These are phyloP conservation scores for Protonibea diacanthus DNA, from an alignment of 2,797 vertebrate genomes.

Conservation along the genomic window DNA sequence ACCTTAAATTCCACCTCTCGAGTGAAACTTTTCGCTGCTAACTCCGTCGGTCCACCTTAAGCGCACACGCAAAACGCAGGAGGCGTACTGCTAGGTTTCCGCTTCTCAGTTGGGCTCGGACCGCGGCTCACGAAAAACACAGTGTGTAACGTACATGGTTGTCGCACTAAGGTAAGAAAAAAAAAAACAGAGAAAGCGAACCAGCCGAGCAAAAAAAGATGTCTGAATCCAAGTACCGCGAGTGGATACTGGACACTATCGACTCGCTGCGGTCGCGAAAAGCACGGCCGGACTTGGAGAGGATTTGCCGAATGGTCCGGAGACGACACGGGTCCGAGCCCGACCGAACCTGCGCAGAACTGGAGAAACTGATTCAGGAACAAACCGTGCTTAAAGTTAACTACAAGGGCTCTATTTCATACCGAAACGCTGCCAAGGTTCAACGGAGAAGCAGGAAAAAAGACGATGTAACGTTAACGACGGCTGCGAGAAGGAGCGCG, in stretches of 20 bases:
- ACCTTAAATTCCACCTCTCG: slow-evolving; percentile 81
- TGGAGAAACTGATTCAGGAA: slow-evolving; percentile 92
- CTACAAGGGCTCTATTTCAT: slow-evolving; percentile 95
- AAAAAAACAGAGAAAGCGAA: slow-evolving; percentile 29
- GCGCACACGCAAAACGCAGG: slow-evolving; percentile 88
- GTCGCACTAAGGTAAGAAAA: slow-evolving; percentile 67
- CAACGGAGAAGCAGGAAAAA: slow-evolving; percentile 89
- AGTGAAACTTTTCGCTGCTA: slow-evolving; percentile 79
- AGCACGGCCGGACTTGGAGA: slow-evolving; percentile 93
- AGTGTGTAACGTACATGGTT: slow-evolving; percentile 76
- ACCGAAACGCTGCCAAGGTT: slow-evolving; percentile 94
- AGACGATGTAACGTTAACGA: slow-evolving; percentile 74
- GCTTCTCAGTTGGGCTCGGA: slow-evolving; percentile 87
- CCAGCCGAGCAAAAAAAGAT: slow-evolving; percentile 64
- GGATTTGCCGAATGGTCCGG: slow-evolving; percentile 94
- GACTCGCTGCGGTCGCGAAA: slow-evolving; percentile 93
- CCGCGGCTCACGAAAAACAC: slow-evolving; percentile 84
- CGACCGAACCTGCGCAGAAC: slow-evolving; percentile 91
- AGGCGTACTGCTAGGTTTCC: slow-evolving; percentile 91
- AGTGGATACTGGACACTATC: slow-evolving; percentile 94
- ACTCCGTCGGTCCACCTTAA: slow-evolving; percentile 86
- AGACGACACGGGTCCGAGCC: slow-evolving; percentile 92
- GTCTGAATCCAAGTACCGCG: slow-evolving; percentile 88
- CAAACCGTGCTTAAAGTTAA: slow-evolving; percentile 92
- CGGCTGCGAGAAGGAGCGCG: slow-evolving; percentile 73